A percentile compares a stretch with the other conserved stretches of the same genome.
These are phyloP conservation scores for Cyphomyrus plagiostoma DNA, from an alignment of 2,113 vertebrate genomes.

Conservation along the genomic window DNA sequence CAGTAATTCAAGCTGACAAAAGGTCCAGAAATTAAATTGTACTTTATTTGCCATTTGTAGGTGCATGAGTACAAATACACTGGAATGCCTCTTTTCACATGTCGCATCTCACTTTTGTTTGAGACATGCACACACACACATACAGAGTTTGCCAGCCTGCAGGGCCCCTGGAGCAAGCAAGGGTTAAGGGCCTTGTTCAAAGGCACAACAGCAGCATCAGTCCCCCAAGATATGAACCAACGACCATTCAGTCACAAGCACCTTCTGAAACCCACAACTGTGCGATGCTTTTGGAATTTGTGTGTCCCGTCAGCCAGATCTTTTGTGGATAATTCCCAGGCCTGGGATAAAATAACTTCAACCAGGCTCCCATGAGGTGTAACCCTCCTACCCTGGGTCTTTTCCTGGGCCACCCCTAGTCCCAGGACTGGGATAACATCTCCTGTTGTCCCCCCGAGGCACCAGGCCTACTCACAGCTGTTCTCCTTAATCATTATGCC, in stretches of 20 bases:
- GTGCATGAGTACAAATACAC: neutral
- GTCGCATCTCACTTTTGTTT: neutral
- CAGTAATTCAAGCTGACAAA: neutral
- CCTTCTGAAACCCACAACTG: neutral
- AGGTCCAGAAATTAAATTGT: neutral
- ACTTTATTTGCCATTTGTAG: neutral
- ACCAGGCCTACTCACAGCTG: neutral
- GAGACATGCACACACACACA: neutral
- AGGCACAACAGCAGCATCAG: neutral
- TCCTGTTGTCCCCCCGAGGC: neutral
- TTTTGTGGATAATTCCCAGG: neutral
- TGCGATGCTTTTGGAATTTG: neutral
- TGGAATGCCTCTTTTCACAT: neutral
- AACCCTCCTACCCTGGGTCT: neutral
- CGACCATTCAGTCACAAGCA: neutral
- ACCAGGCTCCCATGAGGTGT: neutral
- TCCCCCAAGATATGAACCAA: neutral
- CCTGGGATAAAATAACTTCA: neutral
- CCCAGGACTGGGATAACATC: neutral
- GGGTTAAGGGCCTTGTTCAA: neutral
- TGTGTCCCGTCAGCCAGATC: neutral
- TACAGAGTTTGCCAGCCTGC: neutral
- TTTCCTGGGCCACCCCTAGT: neutral
- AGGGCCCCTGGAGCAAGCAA: neutral
- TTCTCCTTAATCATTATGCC: neutral